Base-by-base conservation (phyloP, 2,888 invertebrate species). In the Asteroscopus sphinx region DNA sequence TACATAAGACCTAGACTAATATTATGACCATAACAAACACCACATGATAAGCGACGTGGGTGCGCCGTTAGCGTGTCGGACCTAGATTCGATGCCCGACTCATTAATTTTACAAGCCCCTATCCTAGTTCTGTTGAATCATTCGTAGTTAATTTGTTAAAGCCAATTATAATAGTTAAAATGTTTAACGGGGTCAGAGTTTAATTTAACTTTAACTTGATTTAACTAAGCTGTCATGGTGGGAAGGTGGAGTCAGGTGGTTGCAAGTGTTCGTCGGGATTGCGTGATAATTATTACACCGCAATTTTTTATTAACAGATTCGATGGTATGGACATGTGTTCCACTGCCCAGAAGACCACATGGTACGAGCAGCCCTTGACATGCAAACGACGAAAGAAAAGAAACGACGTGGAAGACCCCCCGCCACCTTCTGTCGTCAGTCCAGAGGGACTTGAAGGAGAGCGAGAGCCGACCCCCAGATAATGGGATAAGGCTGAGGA, bases 101-200 rank as follows among this genome's bases (percentile, higher is more conserved):
- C 44, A 51, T 58, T 73, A 66, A 62, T 44, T 58, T 49, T n/a
- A n/a, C 52, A 26, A 7, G 39, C 26, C 40, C 52, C 51, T 54
- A 64, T 57, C 6, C 28, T 30, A 51, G 45, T 56, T 67, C 45
- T 48, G 77, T 66, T 61, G 59, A 65, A 40, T 75, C 77, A 75
- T 60, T 53, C 58, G 33, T 15, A 17, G 57, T 73, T 76, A 59
- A 75, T 75, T 71, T 66, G 74, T 75, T 62, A 61, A 58, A 45
- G 58, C 52, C 67, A 70, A 70, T 73, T 76, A 68, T 26, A 42
- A 71, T 49, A 44, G 69, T 61, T 66, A 42, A 45, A 59, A 58
- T 58, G 52, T 59, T 70, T 36, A 37, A 37, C 33, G 60, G 66
- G 65, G 74, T 70, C 62, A 62, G 51, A 59, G 53, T 51, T 55